A percentile compares a stretch with the other conserved stretches of the same genome.
Conservation (phyloP, 2,113 vertebrate species). For the Cryptotis parvus region DNA sequence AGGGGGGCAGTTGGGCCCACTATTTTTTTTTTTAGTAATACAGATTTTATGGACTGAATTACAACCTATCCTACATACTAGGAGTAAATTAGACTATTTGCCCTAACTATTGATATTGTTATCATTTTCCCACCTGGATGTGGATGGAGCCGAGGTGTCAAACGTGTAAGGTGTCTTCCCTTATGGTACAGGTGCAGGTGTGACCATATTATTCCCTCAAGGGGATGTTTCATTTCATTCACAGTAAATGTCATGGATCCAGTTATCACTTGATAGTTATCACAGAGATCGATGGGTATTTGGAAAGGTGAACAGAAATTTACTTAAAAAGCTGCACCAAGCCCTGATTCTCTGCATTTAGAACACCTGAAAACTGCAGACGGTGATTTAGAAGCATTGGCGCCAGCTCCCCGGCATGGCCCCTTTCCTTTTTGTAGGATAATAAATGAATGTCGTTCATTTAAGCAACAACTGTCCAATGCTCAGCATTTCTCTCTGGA, state of each 20-base stretch:
- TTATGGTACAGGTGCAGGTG: not conserved
- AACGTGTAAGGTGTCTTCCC: too few relatives aligned
- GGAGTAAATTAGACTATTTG: not conserved
- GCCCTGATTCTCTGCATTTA: not conserved
- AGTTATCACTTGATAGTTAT: constrained; percentile 21
- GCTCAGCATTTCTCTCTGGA: not conserved
- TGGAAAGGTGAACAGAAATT: constrained; percentile 33
- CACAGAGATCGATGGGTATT: not conserved
- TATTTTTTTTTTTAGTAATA: not conserved
- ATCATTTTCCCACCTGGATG: not conserved
- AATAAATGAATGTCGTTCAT: not conserved
- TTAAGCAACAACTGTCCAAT: not conserved
- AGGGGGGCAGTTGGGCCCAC: not conserved
- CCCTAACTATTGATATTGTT: not conserved
- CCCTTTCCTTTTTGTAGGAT: not conserved
- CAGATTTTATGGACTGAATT: constrained; percentile 10
- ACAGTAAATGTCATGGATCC: not conserved
- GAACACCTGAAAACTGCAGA: too few relatives aligned
- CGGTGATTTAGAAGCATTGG: not conserved
- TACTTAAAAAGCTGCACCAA: not conserved
- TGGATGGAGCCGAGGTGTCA: too few relatives aligned
- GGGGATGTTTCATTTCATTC: not conserved
- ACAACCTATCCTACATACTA: not conserved
- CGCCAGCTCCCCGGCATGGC: not conserved
- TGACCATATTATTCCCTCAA: not conserved